Evolutionary conservation across 2,113 vertebrate genomes (phyloP).

Genomic region (Pygathrix nemaeus): DNA sequence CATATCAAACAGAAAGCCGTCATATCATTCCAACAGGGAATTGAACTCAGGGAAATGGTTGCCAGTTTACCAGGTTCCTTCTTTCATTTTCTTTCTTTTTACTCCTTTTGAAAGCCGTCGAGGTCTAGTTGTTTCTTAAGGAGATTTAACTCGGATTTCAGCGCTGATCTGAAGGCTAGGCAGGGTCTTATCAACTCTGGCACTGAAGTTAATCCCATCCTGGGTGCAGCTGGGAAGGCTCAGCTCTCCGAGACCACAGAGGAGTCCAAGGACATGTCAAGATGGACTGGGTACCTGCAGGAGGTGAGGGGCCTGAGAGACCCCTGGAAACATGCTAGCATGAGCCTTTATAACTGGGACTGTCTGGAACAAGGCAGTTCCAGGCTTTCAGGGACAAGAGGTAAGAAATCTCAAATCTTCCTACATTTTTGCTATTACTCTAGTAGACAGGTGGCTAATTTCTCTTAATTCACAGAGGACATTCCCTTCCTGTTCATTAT

Average conservation of each 20-base stretch:
- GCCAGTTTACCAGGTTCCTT: neutral
- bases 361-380: neutral
- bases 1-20: neutral
- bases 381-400: neutral
- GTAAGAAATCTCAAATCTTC: neutral
- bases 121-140: neutral
- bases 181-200: neutral
- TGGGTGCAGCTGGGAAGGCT: neutral
- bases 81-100: too few species aligned
- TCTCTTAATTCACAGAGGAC: neutral
- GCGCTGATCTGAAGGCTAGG: neutral
- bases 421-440: neutral
- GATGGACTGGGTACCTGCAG: neutral
- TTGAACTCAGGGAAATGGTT: neutral
- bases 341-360: neutral
- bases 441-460: neutral
- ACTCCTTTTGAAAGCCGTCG: neutral
- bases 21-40: neutral
- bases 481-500: neutral
- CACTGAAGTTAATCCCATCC: neutral
- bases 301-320: neutral
- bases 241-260: neutral
- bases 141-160: neutral
- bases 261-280: neutral
- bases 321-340: neutral